Conservation (phyloP, 2,888 invertebrate genomes). For the Xylota sylvarum region DNA sequence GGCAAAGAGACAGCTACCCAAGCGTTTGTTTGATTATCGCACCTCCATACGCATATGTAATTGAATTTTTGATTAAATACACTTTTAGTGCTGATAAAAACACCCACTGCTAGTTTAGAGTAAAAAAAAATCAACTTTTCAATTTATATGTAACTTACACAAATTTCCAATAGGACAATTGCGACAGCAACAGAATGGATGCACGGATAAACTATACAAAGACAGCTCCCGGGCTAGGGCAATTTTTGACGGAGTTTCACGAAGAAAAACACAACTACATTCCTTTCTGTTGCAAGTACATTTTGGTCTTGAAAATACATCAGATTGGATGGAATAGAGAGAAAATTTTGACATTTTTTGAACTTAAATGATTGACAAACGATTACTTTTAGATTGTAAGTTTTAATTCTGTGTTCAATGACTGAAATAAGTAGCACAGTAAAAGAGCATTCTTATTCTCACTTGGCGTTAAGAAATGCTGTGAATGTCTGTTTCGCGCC, state of each 20-base stretch:
- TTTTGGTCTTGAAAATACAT: not conserved
- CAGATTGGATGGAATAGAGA: conserved; percentile 16
- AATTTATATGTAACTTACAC: conserved; percentile 80
- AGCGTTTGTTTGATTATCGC: conserved; percentile 14
- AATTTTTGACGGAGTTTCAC: not conserved
- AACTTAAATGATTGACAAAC: not conserved
- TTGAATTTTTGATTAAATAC: conserved; percentile 32
- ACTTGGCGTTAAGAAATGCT: too few species aligned
- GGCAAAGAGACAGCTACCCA: not conserved
- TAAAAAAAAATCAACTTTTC: not conserved
- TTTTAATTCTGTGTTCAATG: not conserved
- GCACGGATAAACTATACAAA: too few species aligned
- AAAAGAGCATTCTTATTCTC: too few species aligned
- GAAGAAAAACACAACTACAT: not conserved
- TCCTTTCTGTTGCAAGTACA: not conserved
- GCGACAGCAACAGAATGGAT: conserved; percentile 79
- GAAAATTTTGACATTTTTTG: conserved; percentile 31
- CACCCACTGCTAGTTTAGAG: not conserved
- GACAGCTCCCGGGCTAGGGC: not conserved
- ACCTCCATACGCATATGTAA: conserved; percentile 8
- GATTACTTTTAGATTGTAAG: not conserved
- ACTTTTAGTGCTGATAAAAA: not conserved
- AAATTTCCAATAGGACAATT: conserved; percentile 82
- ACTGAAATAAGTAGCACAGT: too few species aligned
- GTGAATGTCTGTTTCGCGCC: too few species aligned